phyloP scores from a whole-genome alignment of 1,140 invertebrate species.

The Heliconius nattereri region DNA sequence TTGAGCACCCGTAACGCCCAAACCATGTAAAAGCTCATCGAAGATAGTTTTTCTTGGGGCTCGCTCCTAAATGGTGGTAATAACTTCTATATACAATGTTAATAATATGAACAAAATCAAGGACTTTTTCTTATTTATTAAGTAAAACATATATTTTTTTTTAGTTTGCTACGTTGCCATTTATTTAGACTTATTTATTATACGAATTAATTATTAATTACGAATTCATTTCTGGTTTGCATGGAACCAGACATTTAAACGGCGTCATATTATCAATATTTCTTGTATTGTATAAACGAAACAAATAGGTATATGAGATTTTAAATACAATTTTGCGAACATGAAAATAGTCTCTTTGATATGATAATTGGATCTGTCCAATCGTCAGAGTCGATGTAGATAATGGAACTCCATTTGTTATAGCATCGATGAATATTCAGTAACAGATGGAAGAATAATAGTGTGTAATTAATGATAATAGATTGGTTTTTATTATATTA shows the following conservation, averaged over 20 bases:
- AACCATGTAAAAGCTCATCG: slow-evolving; percentile 38
- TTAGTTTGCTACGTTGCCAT: no score
- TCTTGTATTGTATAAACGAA: neutral
- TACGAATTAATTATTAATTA: neutral
- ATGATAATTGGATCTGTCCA: slow-evolving; percentile 34
- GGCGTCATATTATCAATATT: neutral
- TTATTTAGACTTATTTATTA: no score
- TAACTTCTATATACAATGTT: neutral
- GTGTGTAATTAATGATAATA: slow-evolving; percentile 14
- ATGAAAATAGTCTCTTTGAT: slow-evolving; percentile 20
- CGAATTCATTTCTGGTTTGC: neutral
- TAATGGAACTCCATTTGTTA: slow-evolving; percentile 27
- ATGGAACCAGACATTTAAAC: neutral
- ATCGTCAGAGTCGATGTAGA: slow-evolving; percentile 31
- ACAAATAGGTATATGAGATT: neutral
- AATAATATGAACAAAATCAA: no score
- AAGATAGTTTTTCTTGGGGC: slow-evolving; percentile 30
- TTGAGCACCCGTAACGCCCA: slow-evolving; percentile 29
- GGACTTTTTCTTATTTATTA: no score
- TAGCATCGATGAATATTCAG: slow-evolving; percentile 33
- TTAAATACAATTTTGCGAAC: slow-evolving; percentile 14
- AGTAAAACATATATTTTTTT: no score
- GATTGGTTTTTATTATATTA: neutral
- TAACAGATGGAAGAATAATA: neutral
- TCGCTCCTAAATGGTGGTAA: slow-evolving; percentile 10